A percentile compares a stretch with the other conserved stretches of the same genome.
Evolutionary conservation across 2,113 vertebrate species (phyloP).

Genomic region (Synodontis membranacea): DNA sequence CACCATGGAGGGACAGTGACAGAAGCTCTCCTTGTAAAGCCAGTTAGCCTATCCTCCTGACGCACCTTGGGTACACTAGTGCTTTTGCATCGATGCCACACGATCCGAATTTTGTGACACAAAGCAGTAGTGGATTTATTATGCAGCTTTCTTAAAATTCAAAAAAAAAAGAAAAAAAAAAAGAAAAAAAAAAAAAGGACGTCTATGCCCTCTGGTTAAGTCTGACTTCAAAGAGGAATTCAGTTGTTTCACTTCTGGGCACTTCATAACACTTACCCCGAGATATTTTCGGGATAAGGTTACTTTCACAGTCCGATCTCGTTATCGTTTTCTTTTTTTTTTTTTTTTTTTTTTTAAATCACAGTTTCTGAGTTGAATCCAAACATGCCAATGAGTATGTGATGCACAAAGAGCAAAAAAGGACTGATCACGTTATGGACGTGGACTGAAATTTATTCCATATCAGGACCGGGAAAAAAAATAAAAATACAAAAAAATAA

Average conservation of each 20-base stretch:
- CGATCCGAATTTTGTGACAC: slow-evolving; percentile 14
- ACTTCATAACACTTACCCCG: slow-evolving; percentile 25
- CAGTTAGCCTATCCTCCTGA: slow-evolving; percentile 60
- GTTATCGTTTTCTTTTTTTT: too few relatives aligned
- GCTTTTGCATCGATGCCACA: slow-evolving; percentile 2
- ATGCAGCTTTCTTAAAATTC: not conserved
- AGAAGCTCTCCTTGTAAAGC: slow-evolving; percentile 88
- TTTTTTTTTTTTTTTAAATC: not conserved
- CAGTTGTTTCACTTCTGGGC: slow-evolving; percentile 28
- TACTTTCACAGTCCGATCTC: not conserved
- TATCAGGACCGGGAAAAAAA: not conserved
- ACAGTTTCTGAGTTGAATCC: not conserved
- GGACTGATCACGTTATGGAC: not conserved
- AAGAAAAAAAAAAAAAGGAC: too few relatives aligned
- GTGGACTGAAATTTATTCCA: not conserved
- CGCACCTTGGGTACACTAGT: slow-evolving; percentile 7
- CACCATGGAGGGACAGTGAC: slow-evolving; percentile 86
- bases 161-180: too few relatives aligned
- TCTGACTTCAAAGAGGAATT: not conserved
- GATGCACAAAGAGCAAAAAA: not conserved
- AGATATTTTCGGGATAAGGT: not conserved
- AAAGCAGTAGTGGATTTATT: not conserved
- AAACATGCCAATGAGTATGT: not conserved
- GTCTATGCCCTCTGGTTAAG: not conserved
- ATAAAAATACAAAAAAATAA: not conserved